Evolutionary conservation across 2,888 invertebrate genomes (phyloP).

Genomic region (Caenorhabditis parvicauda): DNA sequence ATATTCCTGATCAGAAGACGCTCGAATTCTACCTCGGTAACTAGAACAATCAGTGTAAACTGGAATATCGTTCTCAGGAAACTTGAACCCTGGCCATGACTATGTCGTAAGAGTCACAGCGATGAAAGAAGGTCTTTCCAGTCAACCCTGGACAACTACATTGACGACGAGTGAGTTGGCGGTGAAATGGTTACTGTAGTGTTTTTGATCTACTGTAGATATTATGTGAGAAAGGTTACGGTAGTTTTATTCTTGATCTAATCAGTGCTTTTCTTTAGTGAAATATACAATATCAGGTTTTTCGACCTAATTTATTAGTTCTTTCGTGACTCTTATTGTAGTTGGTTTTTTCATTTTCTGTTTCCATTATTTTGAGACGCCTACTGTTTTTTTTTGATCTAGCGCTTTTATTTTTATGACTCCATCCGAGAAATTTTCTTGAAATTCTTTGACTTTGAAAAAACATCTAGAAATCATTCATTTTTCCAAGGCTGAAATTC

Average conservation of each 20-base stretch:
- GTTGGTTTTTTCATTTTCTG: too few relatives aligned
- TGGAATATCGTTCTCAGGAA: slow-evolving; percentile 11
- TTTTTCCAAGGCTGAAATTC: background rate
- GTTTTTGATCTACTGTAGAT: slow-evolving; percentile 21
- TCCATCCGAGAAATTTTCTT: background rate
- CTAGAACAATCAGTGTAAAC: background rate
- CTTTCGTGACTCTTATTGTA: too few relatives aligned
- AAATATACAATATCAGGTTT: too few relatives aligned
- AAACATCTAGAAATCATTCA: too few relatives aligned
- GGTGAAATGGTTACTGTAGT: too few relatives aligned
- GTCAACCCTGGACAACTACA: slow-evolving; percentile 53
- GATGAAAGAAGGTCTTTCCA: slow-evolving; percentile 51
- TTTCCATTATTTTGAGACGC: background rate
- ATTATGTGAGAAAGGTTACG: background rate
- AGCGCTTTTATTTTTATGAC: background rate
- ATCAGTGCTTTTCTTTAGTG: too few relatives aligned
- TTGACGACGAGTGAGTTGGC: slow-evolving; percentile 56
- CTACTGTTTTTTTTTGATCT: background rate
- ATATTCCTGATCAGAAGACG: slow-evolving; percentile 54
- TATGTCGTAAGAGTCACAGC: slow-evolving; percentile 55
- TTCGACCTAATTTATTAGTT: too few relatives aligned
- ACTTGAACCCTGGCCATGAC: slow-evolving; percentile 57
- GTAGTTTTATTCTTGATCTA: too few relatives aligned
- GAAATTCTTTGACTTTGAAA: too few relatives aligned
- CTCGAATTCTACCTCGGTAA: slow-evolving; percentile 55